A percentile compares a stretch with the other conserved stretches of the same genome.
Evolutionary conservation across 2,888 invertebrate genomes (phyloP).

Genomic region (Escarpia spicata): DNA sequence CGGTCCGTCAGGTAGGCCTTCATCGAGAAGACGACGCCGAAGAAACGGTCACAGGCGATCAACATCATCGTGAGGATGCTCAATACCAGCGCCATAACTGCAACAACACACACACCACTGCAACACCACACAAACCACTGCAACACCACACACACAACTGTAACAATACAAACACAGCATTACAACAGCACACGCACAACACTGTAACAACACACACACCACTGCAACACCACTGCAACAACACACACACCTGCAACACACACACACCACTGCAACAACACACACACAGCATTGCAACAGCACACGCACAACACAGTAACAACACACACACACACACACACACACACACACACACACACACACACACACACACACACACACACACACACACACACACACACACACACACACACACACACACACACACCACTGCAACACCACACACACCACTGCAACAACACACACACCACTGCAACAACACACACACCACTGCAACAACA

Average conservation of each 20-base stretch:
- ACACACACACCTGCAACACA: too few species aligned
- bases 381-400: neutral
- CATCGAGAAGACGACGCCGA: slow-evolving; percentile 79
- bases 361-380: neutral
- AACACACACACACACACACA: neutral
- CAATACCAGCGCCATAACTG: slow-evolving; percentile 76
- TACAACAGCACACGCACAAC: too few species aligned
- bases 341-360: neutral
- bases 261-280: too few species aligned
- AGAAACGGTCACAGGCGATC: slow-evolving; percentile 83
- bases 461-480: neutral
- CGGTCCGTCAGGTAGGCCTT: slow-evolving; percentile 76
- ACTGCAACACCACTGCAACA: too few species aligned
- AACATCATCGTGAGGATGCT: slow-evolving; percentile 81
- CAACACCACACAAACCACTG: neutral
- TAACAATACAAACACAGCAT: neutral
- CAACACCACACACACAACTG: neutral
- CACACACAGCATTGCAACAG: too few species aligned
- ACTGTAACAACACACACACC: too few species aligned
- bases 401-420: neutral
- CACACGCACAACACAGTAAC: neutral
- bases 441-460: neutral
- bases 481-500: neutral
- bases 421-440: neutral
- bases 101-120: neutral